Conservation (phyloP, 2,888 invertebrate species). For the Heliconius charithonia region DNA sequence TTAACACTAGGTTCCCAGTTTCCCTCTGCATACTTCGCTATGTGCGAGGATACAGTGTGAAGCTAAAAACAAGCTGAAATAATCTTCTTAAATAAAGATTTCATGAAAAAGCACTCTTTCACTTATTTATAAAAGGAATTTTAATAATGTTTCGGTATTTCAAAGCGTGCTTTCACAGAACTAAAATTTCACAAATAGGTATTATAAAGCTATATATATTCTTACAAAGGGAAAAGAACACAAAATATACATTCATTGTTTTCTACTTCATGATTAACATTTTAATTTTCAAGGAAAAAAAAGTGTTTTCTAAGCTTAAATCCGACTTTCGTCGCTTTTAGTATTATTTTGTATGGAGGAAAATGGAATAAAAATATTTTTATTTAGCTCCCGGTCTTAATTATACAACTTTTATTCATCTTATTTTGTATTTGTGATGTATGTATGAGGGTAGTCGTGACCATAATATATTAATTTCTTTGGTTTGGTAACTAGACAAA, state of each 20-base stretch:
- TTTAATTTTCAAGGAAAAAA: slow-evolving; percentile 22
- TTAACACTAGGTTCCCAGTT: neutral
- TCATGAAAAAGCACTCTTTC: neutral
- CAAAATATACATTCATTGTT: slow-evolving; percentile 14
- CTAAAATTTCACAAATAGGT: slow-evolving; percentile 1
- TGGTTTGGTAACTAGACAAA: too few relatives aligned
- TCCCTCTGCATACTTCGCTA: too few relatives aligned
- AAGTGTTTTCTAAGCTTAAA: slow-evolving; percentile 11
- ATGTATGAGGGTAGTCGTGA: neutral
- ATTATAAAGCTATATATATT: slow-evolving; percentile 1
- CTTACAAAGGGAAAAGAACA: slow-evolving; percentile 9
- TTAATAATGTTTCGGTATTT: slow-evolving; percentile 3
- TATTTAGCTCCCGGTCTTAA: slow-evolving; percentile 6
- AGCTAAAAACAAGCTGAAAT: too few relatives aligned
- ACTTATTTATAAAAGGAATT: neutral
- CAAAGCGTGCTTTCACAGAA: neutral
- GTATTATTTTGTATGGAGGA: slow-evolving; percentile 9
- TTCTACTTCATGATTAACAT: slow-evolving; percentile 15
- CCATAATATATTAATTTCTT: too few relatives aligned
- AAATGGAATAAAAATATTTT: slow-evolving; percentile 20
- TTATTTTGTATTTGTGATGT: neutral
- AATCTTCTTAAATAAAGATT: neutral
- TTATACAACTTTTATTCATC: slow-evolving; percentile 5
- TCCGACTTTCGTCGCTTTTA: slow-evolving; percentile 13
- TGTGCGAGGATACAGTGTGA: too few relatives aligned